phyloP scores from a whole-genome alignment of 2,113 vertebrate genomes.

The Leptobrachium leishanense region DNA sequence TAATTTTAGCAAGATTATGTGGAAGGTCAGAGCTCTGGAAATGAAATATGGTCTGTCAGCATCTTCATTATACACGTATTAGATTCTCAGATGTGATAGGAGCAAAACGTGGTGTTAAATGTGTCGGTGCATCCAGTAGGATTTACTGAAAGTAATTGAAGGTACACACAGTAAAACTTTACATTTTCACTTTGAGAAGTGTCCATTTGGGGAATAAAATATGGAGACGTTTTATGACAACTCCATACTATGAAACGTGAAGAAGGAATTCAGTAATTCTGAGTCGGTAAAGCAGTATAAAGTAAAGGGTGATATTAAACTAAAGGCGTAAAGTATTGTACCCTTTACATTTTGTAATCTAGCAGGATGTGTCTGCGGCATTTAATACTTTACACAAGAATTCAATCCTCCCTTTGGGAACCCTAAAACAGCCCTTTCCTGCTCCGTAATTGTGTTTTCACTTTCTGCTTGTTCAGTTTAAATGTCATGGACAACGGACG shows the following conservation, averaged over 20 bases:
- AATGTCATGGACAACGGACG: background rate
- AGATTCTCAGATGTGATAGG: constrained; percentile 9
- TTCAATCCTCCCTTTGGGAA: constrained; percentile 31
- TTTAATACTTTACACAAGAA: constrained; percentile 25
- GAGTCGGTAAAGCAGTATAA: background rate
- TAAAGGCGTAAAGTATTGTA: constrained; percentile 9
- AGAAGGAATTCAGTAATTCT: constrained; percentile 18
- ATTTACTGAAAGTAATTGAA: constrained; percentile 15
- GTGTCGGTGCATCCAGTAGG: constrained; percentile 13
- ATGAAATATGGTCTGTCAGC: background rate
- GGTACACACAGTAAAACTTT: constrained; percentile 24
- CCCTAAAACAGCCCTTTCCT: constrained; percentile 12
- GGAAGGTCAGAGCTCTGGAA: background rate
- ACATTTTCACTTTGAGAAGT: constrained; percentile 13
- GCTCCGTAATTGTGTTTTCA: constrained; percentile 15
- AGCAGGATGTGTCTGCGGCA: constrained; percentile 20
- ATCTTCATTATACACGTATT: constrained; percentile 14
- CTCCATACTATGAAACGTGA: background rate
- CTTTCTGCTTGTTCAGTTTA: constrained; percentile 7
- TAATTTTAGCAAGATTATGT: background rate
- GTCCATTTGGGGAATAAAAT: constrained; percentile 7
- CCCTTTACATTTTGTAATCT: constrained; percentile 13
- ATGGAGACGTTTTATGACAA: constrained; percentile 13
- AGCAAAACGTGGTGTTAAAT: constrained; percentile 21
- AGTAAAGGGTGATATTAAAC: constrained; percentile 7